These are phyloP conservation scores for Drosophila mulleri DNA, from an alignment of 2,888 invertebrate species.

Conservation along the genomic window DNA sequence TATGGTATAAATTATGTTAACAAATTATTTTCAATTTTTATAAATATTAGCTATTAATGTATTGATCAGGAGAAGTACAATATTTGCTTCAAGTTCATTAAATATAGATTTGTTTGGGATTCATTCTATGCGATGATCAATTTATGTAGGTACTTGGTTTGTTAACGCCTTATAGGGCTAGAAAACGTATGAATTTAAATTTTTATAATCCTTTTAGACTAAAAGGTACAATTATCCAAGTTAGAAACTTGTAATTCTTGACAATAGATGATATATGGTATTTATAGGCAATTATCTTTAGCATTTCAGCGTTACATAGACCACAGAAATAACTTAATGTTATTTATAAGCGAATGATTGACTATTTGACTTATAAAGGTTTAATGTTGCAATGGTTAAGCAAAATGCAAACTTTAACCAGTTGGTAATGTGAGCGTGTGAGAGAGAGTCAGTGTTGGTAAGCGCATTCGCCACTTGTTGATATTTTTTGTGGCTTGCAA, in stretches of 20 bases:
- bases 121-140: background rate
- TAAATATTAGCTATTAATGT: background rate
- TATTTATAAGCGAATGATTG: background rate
- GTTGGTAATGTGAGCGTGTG: slow-evolving; percentile 22
- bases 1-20: background rate
- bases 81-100: background rate
- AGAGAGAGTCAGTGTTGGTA: slow-evolving; percentile 20
- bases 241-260: background rate
- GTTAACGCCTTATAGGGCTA: background rate
- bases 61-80: background rate
- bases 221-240: too few species aligned
- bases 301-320: slow-evolving; percentile 8
- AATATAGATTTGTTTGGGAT: background rate
- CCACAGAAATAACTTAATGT: background rate
- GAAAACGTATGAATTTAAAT: background rate
- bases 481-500: slow-evolving; percentile 45
- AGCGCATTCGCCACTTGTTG: slow-evolving; percentile 55
- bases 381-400: slow-evolving; percentile 43
- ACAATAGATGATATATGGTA: slow-evolving; percentile 1
- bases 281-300: background rate
- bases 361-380: background rate
- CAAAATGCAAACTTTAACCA: slow-evolving; percentile 41
- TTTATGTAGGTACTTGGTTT: background rate
- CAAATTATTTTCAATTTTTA: background rate
- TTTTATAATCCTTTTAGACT: too few species aligned